phyloP scores from a whole-genome alignment of 2,797 vertebrate species.

The Clarias platycephalus region DNA sequence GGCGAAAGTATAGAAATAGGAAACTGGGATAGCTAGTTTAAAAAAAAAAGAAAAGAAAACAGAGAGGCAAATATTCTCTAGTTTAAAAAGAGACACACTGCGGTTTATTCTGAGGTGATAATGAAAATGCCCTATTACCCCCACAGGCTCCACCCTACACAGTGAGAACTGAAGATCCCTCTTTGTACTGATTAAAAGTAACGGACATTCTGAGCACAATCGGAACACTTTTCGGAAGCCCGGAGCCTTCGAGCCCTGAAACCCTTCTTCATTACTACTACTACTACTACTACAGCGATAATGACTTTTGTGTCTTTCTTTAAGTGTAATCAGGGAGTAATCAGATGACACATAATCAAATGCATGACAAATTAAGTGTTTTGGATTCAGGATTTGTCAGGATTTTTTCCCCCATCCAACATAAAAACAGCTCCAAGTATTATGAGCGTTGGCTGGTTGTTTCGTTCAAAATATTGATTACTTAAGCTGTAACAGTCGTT shows the following conservation, averaged over 20 bases:
- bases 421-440: neutral
- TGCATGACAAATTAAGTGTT: neutral
- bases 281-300: too few relatives aligned
- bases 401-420: neutral
- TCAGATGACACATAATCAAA: neutral
- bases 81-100: neutral
- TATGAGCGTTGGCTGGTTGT: neutral
- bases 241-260: neutral
- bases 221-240: neutral
- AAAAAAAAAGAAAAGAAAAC: neutral
- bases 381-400: neutral
- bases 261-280: too few relatives aligned
- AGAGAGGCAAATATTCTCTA: neutral
- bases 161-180: neutral
- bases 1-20: neutral
- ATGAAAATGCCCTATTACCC: neutral
- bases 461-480: neutral
- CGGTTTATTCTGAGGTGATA: neutral
- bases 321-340: neutral
- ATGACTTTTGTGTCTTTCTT: too few relatives aligned
- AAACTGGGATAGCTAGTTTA: neutral
- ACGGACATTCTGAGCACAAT: neutral
- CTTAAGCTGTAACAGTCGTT: neutral
- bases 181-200: neutral
- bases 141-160: neutral